Base-by-base conservation (phyloP, 2,113 vertebrate species). In the Lates calcarifer region DNA sequence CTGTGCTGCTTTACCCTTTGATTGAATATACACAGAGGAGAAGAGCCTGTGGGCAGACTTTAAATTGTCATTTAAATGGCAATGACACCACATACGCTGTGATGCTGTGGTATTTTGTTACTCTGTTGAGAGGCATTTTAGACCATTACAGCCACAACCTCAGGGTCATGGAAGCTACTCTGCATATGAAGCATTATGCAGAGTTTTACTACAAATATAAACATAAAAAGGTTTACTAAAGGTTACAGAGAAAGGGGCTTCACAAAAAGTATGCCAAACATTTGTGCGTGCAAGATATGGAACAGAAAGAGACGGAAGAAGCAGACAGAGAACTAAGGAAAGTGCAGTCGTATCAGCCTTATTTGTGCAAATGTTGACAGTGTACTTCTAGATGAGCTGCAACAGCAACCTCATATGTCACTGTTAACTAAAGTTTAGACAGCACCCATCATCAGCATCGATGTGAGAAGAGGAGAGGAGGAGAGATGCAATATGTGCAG, bases 371-470 rank as follows among this genome's bases (percentile, higher is more conserved):
- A 67, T 67, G 29, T 79, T 62, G 58, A 33, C 41, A 26, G 20
- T 58, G 70, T 66, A 58, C 51, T 83, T 85, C 60, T 33, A 74
- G n/a, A 82, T 84, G 64, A 86, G 63, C 56, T 45, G 7, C 62
- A 74, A 64, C 61, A 67, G 74, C 71, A 65, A 49, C 35, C 53
- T 84, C 60, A 62, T 70, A 58, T 74, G 70, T 71, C 78, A 62
- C 49, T 49, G 67, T 74, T 87, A 69, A 80, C 51, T 55, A 71
- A 76, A 79, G 75, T 84, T 87, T 77, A 72, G 84, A 84, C 63
- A 75, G 87, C 81, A 65, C 5, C 64, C 84, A 77, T 78, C 84
- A 80, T 81, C 77, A 73, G 79, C 77, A 77, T 85, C 75, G 82
- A 57, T 57, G 76, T 82, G 74, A 85, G 60, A 57, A 58, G 68